Conservation (phyloP, 1,140 invertebrate genomes). For the Leptinotarsa undecemlineata region DNA sequence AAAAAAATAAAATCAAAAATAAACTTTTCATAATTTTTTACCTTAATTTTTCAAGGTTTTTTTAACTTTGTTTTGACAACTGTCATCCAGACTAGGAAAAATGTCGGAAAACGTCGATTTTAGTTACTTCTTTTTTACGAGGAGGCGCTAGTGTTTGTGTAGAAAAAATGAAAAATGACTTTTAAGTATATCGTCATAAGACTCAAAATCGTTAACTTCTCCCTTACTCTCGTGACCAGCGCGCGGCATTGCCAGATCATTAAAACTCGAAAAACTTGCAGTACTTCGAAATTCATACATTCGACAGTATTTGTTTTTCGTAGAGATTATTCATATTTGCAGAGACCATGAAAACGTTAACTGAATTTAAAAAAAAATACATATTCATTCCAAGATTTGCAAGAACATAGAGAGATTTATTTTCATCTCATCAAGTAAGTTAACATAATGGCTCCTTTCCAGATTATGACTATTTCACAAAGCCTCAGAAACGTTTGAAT, state of each 20-base stretch:
- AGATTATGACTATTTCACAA: too few relatives aligned
- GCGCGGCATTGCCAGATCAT: neutral
- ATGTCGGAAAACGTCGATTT: slow-evolving; percentile 51
- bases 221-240: neutral
- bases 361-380: too few relatives aligned
- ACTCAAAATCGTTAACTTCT: slow-evolving; percentile 20
- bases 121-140: slow-evolving; percentile 51
- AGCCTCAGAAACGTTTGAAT: too few relatives aligned
- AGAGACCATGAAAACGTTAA: too few relatives aligned
- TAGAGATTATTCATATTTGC: too few relatives aligned
- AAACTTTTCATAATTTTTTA: slow-evolving; percentile 41
- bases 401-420: too few relatives aligned
- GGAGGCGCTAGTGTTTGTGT: slow-evolving; percentile 46
- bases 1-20: slow-evolving; percentile 32
- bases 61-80: slow-evolving; percentile 45
- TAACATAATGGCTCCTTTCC: too few relatives aligned
- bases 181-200: slow-evolving; percentile 21
- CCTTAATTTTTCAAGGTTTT: slow-evolving; percentile 36
- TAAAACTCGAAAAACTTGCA: too few relatives aligned
- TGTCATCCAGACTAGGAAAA: slow-evolving; percentile 45
- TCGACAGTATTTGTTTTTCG: too few relatives aligned
- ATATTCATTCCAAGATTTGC: too few relatives aligned
- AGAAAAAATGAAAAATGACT: neutral
- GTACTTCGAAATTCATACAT: too few relatives aligned
- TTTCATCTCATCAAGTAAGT: too few relatives aligned